Evolutionary conservation across 2,797 vertebrate genomes (phyloP), one percentile per base, ranked within the genome.

Genomic region (Tokudaia tokunoshimensis): DNA sequence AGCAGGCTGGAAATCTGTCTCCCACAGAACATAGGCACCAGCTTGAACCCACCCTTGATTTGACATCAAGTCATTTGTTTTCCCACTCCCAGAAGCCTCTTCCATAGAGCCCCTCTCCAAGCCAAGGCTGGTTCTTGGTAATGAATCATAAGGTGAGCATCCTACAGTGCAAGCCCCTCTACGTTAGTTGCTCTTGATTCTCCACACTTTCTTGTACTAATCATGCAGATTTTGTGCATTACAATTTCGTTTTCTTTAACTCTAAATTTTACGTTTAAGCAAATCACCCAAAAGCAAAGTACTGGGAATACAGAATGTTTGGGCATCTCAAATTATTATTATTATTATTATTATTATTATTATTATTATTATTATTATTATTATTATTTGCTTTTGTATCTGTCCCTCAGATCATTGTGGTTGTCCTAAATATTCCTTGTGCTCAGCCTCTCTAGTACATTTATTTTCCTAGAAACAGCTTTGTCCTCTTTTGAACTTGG

Each of bases 191-290:
- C 1, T 57, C 2, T 14, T 61, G 3, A 14, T 11, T 0, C 26
- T 78, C 29, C 89, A 70, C 55, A 72, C 24, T 50, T 91, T 50
- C 74, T 55, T 61, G 22, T 37, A 55, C 5, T 47, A 61, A 65
- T 47, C 78, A 86, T 52, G 78, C 24, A 65, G 13, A 3, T 74
- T 55, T 78, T 72, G 12, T 83, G 55, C 57, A 4, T 85, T 85
- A 17, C 26, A 91, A 85, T 37, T 55, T 78, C 79, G 41, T 72
- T 61, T 88, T 79, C 72, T 86, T 75, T n/a, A 83, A 63, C 34
- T 89, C 47, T 41, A 79, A 95, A 75, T 34, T 63, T 65, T 57
- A 83, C 59, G 31, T 24, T 76, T 81, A 94, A 86, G 67, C 34
- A 79, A 82, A 50, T 65, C 63, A 91, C 59, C 22, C 72, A 67